Conservation (phyloP, 1,140 invertebrate species). For the Trypoxylus dichotomus region DNA sequence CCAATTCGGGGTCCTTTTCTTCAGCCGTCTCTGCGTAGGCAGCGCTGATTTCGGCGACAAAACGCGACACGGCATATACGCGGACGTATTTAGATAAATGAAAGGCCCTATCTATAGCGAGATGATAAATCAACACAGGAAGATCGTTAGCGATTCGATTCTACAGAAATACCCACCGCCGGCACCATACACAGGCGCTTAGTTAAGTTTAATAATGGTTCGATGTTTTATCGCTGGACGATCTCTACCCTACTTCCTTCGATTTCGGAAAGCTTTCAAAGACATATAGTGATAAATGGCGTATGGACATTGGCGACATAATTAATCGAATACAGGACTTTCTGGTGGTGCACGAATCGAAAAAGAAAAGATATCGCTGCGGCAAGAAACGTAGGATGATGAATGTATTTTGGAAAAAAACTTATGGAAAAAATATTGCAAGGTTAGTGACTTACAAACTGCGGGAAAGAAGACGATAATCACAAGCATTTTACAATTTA, state of each 20-base stretch:
- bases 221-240: not conserved
- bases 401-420: not conserved
- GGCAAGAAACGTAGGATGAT: not conserved
- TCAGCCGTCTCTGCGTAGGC: not conserved
- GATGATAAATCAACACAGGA: conserved; percentile 2
- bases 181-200: not conserved
- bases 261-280: not conserved
- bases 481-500: too few species aligned
- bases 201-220: not conserved
- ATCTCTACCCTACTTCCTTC: not conserved
- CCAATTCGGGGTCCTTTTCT: not conserved
- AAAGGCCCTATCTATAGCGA: not conserved
- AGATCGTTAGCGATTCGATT: not conserved
- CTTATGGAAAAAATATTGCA: not conserved
- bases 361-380: not conserved
- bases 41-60: not conserved
- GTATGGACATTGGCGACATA: not conserved
- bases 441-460: too few species aligned
- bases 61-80: not conserved
- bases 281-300: not conserved
- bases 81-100: not conserved
- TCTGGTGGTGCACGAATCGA: not conserved
- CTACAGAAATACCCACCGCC: not conserved
- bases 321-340: not conserved
- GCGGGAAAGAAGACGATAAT: too few species aligned